Percentiles rank a stretch among this genome's conserved stretches.
phyloP scores from a whole-genome alignment of 2,888 invertebrate species.

The Nesidiocoris tenuis region DNA sequence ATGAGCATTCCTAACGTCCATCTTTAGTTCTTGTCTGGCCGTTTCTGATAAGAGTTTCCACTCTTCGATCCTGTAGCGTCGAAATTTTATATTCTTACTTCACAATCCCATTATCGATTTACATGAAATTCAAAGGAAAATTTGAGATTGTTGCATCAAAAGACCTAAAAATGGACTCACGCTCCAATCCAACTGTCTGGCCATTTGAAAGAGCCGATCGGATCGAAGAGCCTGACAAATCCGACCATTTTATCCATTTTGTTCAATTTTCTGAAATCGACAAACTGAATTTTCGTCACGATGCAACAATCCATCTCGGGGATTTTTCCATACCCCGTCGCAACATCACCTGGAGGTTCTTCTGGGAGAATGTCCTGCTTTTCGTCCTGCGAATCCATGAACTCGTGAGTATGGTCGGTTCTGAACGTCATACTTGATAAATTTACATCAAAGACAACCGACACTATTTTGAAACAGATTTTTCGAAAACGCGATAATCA shows the following conservation, averaged over 20 bases:
- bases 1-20: background rate
- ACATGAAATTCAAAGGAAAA: too few relatives aligned
- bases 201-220: constrained; percentile 6
- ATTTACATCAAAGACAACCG: too few relatives aligned
- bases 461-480: too few relatives aligned
- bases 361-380: too few relatives aligned
- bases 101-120: too few relatives aligned
- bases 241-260: constrained; percentile 16
- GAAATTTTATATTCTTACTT: background rate
- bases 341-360: too few relatives aligned
- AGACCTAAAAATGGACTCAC: too few relatives aligned
- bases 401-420: too few relatives aligned
- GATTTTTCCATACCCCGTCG: background rate
- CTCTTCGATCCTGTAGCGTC: constrained; percentile 27
- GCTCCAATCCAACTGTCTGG: constrained; percentile 2
- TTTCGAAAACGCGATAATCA: constrained; percentile 14
- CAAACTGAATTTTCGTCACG: constrained; percentile 5
- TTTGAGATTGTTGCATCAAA: too few relatives aligned
- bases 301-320: background rate
- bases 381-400: too few relatives aligned
- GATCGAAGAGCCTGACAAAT: constrained; percentile 1
- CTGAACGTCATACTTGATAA: too few relatives aligned
- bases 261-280: constrained; percentile 10
- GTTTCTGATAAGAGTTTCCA: constrained; percentile 2
- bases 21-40: background rate